These are phyloP conservation scores for Macrosteles quadrilineatus DNA, from an alignment of 1,140 invertebrate genomes.

Conservation along the genomic window DNA sequence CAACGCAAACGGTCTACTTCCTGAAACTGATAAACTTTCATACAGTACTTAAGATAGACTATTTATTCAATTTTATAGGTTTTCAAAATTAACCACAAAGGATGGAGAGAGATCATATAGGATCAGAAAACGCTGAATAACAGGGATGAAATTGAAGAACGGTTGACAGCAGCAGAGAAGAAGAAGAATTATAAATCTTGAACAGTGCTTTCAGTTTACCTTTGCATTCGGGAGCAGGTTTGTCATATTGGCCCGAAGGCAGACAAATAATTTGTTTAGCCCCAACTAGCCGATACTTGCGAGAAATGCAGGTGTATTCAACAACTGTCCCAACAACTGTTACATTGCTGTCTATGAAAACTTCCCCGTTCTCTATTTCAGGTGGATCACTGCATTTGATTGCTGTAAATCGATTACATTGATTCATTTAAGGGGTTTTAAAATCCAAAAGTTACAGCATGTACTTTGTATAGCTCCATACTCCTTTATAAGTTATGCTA, in stretches of 20 bases:
- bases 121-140: too few relatives aligned
- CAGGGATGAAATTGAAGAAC: too few relatives aligned
- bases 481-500: background rate
- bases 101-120: too few relatives aligned
- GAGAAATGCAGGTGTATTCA: slow-evolving; percentile 70
- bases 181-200: too few relatives aligned
- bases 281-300: slow-evolving; percentile 70
- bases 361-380: slow-evolving; percentile 68
- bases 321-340: slow-evolving; percentile 69
- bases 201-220: slow-evolving; percentile 52
- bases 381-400: slow-evolving; percentile 75
- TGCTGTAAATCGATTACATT: slow-evolving; percentile 54
- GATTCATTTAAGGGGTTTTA: slow-evolving; percentile 17
- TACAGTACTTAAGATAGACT: too few relatives aligned
- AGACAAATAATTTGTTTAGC: slow-evolving; percentile 68
- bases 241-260: slow-evolving; percentile 76
- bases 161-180: too few relatives aligned
- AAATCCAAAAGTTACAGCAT: too few relatives aligned
- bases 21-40: too few relatives aligned
- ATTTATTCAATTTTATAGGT: too few relatives aligned
- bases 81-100: too few relatives aligned
- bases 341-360: slow-evolving; percentile 63
- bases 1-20: too few relatives aligned
- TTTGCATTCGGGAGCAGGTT: slow-evolving; percentile 68
- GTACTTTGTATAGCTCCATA: too few relatives aligned